A percentile compares a stretch with the other conserved stretches of the same genome.
Evolutionary conservation across 2,888 invertebrate species (phyloP).

Genomic region (Aproaerema taeniolella): DNA sequence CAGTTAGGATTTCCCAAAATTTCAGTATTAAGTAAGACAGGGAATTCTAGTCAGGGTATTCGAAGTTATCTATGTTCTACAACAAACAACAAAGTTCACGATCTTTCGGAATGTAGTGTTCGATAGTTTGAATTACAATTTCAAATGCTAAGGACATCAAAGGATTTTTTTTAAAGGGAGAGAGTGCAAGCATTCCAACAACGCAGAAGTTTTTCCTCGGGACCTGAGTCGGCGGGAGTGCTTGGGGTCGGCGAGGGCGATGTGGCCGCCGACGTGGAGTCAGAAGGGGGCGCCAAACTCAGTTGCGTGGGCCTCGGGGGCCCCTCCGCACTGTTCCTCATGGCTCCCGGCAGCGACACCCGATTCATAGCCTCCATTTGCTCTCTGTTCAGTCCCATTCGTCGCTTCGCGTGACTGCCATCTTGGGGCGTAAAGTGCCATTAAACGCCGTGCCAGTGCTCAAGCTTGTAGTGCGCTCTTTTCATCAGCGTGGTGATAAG

Average conservation of each 20-base stretch:
- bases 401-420: conserved; percentile 78
- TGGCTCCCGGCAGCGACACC: conserved; percentile 60
- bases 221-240: conserved; percentile 76
- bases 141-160: no score
- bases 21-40: no score
- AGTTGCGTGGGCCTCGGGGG: conserved; percentile 64
- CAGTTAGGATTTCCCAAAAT: no score
- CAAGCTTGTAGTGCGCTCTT: conserved; percentile 23
- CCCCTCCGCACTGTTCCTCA: no score
- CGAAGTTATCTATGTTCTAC: no score
- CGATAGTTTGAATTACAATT: background rate
- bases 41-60: no score
- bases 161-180: no score
- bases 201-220: no score
- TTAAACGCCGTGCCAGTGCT: conserved; percentile 58
- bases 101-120: background rate
- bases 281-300: conserved; percentile 52
- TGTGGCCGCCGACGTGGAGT: conserved; percentile 49
- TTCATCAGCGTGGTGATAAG: no score
- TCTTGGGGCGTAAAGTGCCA: conserved; percentile 70
- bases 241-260: conserved; percentile 76
- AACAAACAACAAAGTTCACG: no score
- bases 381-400: conserved; percentile 76
- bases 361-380: conserved; percentile 75
- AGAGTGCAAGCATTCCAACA: no score